Base-by-base conservation (phyloP, 2,797 vertebrate genomes). In the Gadopsis bispinosus region DNA sequence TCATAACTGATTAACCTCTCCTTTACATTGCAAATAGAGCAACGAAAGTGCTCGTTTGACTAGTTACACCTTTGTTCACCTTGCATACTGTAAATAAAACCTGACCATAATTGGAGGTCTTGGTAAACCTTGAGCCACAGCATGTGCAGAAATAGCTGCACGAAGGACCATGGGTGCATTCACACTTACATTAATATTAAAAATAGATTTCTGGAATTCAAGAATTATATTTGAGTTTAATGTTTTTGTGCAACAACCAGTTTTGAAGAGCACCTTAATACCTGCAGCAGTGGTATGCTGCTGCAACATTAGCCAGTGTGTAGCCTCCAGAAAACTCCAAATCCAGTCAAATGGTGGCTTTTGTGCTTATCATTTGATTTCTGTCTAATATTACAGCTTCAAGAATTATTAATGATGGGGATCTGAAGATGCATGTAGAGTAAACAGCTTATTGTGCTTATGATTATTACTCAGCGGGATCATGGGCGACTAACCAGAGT, bases 371-470 rank as follows among this genome's bases (percentile, higher is more conserved):
- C 19, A 19, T 51, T 33, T 47, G 53, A 50, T 61, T 22, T 65
- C 62, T 55, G 43, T 70, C 69, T 35, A 37, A 58, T 76, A 72
- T 73, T 73, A 20, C 4, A 5, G 19, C 29, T 22, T 66, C 16
- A 37, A 67, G 60, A 69, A 45, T 75, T 50, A 73, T 78, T 75
- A 73, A 73, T 33, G 53, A 43, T n/a, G 69, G 31, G 41, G 53
- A 73, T 83, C 53, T 83, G 68, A 83, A 66, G 79, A 77, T 33
- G 60, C 37, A n/a, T 69, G 75, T 50, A 17, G 43, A 69, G 64
- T 73, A 80, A 79, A 81, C 76, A 77, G 77, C 83, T 84, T 82
- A 69, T 73, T 58, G 73, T 51, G 75, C 61, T 45, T 66, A 70
- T 62, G 72, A 79, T 75, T 71, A 62, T 63, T 45, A 59, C 70